Evolutionary conservation across 2,797 vertebrate genomes (phyloP), one percentile per base, ranked within the genome.

Genomic region (Rhinoraja longicauda): DNA sequence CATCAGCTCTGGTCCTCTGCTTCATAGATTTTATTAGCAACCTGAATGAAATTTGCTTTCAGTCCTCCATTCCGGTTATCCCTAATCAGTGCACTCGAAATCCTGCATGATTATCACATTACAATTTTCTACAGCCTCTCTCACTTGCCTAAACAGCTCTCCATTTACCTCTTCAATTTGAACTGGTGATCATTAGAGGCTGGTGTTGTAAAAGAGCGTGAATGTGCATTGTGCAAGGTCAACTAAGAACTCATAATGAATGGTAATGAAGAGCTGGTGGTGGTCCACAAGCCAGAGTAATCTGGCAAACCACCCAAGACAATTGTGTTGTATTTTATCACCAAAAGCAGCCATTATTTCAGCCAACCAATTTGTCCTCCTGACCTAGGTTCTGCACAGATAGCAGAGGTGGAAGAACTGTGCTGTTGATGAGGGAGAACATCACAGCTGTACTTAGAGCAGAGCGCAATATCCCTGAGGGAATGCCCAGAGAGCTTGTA

Each of bases 101-200:
- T 88, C 29, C 59, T 64, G 17, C 64, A 88, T 88, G 84, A 64
- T 88, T 88, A 88, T 67, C 59, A 8, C 84, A 88, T 64, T 88
- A 88, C 59, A 64, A 88, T 64, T 88, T 88, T 84, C 21, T 88
- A 32, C 29, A 88, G 59, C 29, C 84, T 88, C 57, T 88, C n/a
- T 67, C 29, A 88, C 59, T 88, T 88, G 59, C 84, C n/a, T 36
- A 88, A 88, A 4, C n/a, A 67, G 84, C 84, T 64, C 59, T 88
- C 59, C 6, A 64, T 88, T 88, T 64, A 64, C 4, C n/a, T 88
- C 57, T 67, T n/a, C 84, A 88, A 64, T 59, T 36, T 88, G 15
- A 88, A 64, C 59, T 32, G n/a, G 19, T 88, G 59, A 57, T 64
- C 84, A 88, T n/a, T 36, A n/a, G n/a, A n/a, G 32, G 57, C 86